Evolutionary conservation across 2,888 invertebrate genomes (phyloP), one percentile per base, ranked within the genome.

Genomic region (Andrena dorsata): DNA sequence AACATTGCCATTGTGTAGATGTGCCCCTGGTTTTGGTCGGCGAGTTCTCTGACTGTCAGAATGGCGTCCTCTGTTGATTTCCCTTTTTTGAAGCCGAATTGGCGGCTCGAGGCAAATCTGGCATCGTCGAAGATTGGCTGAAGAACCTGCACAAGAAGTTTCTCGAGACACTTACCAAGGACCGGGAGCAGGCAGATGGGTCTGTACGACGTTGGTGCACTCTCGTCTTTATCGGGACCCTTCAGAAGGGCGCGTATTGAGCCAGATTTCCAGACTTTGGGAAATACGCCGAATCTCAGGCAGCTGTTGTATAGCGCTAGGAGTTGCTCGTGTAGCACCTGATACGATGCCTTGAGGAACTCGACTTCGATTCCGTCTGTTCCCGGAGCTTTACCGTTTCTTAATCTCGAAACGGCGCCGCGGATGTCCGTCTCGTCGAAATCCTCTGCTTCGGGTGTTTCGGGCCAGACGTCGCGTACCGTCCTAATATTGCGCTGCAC

Each of bases 151-250:
- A 4, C 41, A 1, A 41, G 41, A 13, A 75, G 20, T 0, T 69
- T 74, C 3, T 80, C 74, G 0, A 80, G 16, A 0, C 28, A n/a
- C 10, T 80, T 70, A 0, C 79, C 75, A 0, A 75, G 7, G 0
- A 75, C 51, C 8, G 65, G 47, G 5, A 74, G 56, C 2, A 79
- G 69, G 23, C 74, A 74, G 0, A 79, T 79, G 0, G 74, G 68
- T 5, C 65, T n/a, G 20, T 75, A 80, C 0, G 79, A 80, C 1
- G 13, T 49, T 0, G 72, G 0, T 0, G 28, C 49, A 0, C 23
- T 20, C 0, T 35, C 61, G 4, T 72, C 56, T 0, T 20, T 72
- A 0, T 64, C 41, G 13, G 28, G n/a, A 16, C 28, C 26, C 10
- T 80, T 75, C 0, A 60, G 51, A 0, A 77, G 41, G 0, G 41